A percentile compares a stretch with the other conserved stretches of the same genome.
phyloP scores from a whole-genome alignment of 2,797 vertebrate genomes.

The Falco cherrug region DNA sequence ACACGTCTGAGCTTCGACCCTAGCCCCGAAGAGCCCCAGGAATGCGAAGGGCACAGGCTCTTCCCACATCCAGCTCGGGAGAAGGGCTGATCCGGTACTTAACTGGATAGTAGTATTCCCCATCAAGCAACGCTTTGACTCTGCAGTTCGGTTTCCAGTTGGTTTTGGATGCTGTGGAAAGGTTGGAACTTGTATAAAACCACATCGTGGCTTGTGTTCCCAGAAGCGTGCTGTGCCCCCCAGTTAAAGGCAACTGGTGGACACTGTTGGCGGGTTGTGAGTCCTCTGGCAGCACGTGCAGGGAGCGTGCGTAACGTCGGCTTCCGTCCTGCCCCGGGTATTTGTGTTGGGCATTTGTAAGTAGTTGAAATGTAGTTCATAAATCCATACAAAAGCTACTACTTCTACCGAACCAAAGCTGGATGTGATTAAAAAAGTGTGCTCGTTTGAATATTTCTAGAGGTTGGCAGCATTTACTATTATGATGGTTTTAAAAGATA shows the following conservation, averaged over 20 bases:
- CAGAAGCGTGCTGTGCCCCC: neutral
- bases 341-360: constrained; percentile 24
- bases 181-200: neutral
- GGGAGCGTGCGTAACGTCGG: neutral
- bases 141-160: neutral
- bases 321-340: neutral
- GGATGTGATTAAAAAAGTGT: neutral
- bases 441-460: neutral
- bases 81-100: neutral
- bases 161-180: neutral
- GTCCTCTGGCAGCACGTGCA: neutral
- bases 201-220: neutral
- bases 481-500: neutral
- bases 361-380: neutral
- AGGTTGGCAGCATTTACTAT: neutral
- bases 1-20: neutral
- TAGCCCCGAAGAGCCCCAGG: neutral
- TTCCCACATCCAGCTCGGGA: neutral
- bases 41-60: neutral
- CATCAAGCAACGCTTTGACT: neutral
- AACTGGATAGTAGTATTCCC: neutral
- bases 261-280: neutral
- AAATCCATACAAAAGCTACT: neutral
- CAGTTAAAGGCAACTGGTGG: neutral
- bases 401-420: neutral